These are phyloP conservation scores for Carettochelys insculpta DNA, from an alignment of 2,113 vertebrate genomes.

Conservation along the genomic window DNA sequence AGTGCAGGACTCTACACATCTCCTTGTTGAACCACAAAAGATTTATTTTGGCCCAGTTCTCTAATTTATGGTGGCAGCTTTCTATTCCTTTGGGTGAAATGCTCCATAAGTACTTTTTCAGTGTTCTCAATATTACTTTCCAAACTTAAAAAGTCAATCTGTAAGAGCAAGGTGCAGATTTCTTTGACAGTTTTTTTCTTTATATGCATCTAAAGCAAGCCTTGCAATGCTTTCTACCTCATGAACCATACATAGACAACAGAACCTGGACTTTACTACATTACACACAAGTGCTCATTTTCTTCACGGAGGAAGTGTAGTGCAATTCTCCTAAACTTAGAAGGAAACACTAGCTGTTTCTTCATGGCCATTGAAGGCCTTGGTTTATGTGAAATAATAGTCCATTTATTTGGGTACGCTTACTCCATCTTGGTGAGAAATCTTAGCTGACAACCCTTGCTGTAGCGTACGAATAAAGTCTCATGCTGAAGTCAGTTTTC, in stretches of 20 bases:
- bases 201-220: neutral
- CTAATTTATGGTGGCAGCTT: neutral
- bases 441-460: neutral
- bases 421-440: neutral
- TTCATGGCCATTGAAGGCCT: neutral
- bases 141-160: neutral
- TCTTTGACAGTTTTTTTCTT: neutral
- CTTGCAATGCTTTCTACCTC: neutral
- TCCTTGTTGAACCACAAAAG: no score
- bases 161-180: neutral
- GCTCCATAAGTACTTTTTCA: neutral
- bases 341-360: neutral
- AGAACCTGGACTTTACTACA: neutral
- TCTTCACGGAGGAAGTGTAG: neutral
- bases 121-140: neutral
- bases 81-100: conserved; percentile 29
- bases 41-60: no score
- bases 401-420: neutral
- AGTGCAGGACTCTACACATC: no score
- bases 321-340: neutral
- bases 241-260: neutral
- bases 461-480: neutral
- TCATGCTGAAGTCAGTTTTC: neutral
- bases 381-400: neutral
- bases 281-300: neutral